phyloP scores from a whole-genome alignment of 2,888 invertebrate species.

The Micoletzkya japonica region DNA sequence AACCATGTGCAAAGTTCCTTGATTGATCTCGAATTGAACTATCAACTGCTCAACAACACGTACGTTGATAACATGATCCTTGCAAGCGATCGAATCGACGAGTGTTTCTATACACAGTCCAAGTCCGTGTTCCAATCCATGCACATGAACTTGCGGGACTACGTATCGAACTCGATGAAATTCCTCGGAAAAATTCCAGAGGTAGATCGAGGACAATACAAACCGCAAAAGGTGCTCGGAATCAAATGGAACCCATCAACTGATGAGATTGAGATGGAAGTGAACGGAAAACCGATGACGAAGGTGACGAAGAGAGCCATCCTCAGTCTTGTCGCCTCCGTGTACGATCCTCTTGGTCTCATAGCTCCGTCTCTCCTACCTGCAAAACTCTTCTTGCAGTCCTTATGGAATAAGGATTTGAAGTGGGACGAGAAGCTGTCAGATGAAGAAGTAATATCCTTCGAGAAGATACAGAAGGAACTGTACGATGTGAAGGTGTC shows the following conservation, averaged over 20 bases:
- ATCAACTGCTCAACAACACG: background rate
- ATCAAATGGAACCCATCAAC: background rate
- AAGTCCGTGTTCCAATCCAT: background rate
- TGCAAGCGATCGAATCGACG: background rate
- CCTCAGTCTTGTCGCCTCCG: background rate
- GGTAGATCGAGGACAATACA: background rate
- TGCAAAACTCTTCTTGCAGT: background rate
- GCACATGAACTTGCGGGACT: background rate
- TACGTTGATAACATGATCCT: background rate
- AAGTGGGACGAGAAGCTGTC: background rate
- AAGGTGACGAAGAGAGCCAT: background rate
- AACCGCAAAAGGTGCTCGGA: background rate
- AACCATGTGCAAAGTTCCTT: conserved; percentile 30
- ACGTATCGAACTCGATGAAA: background rate
- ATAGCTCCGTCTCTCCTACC: background rate
- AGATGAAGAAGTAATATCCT: background rate
- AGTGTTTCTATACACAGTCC: background rate
- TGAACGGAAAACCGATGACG: background rate
- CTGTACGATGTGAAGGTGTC: background rate
- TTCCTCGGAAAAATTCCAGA: background rate
- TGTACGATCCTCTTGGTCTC: background rate
- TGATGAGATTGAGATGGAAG: background rate
- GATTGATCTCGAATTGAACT: too few species aligned
- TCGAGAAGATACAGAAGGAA: background rate
- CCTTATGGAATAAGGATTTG: background rate